Evolutionary conservation across 2,797 vertebrate genomes (phyloP).

Genomic region (Gephyroberyx darwinii): DNA sequence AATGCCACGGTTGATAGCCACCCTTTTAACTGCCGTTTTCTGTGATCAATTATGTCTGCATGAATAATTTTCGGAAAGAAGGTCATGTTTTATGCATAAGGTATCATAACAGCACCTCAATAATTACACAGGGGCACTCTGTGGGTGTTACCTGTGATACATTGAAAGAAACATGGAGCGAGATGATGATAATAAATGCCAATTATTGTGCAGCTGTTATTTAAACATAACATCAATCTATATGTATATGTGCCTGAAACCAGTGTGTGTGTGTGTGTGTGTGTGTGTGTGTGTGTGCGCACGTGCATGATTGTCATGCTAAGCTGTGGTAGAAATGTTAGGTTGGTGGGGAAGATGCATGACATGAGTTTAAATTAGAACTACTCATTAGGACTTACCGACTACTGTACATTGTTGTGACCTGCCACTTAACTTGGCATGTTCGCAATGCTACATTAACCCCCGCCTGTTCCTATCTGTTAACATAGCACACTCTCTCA

Average conservation of each 20-base stretch:
- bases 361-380: conserved; percentile 47
- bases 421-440: conserved; percentile 24
- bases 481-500: conserved; percentile 46
- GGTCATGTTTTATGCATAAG: conserved; percentile 63
- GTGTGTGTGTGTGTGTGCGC: neutral
- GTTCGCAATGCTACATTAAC: conserved; percentile 26
- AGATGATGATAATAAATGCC: conserved; percentile 9
- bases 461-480: conserved; percentile 44
- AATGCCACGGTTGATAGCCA: conserved; percentile 39
- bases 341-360: conserved; percentile 5
- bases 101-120: conserved; percentile 52
- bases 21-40: conserved; percentile 57
- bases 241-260: neutral
- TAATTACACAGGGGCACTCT: conserved; percentile 21
- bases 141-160: conserved; percentile 26
- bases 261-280: neutral
- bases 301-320: neutral
- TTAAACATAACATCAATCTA: neutral
- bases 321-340: neutral
- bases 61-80: conserved; percentile 63
- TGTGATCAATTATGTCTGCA: conserved; percentile 56
- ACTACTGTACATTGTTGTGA: conserved; percentile 35
- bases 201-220: conserved; percentile 5
- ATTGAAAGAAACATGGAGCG: conserved; percentile 36
- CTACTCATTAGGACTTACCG: neutral